Base-by-base conservation (phyloP, 2,888 invertebrate species). In the Thelaira solivaga region DNA sequence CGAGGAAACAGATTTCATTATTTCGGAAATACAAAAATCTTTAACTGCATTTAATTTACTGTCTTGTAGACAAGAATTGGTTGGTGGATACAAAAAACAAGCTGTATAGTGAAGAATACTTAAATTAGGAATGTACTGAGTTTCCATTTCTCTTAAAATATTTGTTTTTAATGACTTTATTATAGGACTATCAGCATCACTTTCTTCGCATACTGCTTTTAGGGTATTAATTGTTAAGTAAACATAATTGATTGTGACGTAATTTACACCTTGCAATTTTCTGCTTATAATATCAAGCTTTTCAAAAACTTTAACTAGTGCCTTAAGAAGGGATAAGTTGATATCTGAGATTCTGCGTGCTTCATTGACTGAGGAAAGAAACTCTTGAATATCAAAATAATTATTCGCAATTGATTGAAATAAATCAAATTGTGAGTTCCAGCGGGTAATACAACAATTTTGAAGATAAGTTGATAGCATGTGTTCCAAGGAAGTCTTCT, bases 221-320 rank as follows among this genome's bases (percentile, higher is more conserved):
- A 76, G 20, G 45, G 49, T 69, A 71, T 71, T 72, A 34, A 76
- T 71, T 11, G 59, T 62, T 57, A 65, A 65, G 36, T 53, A 65
- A 64, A 76, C 65, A 49, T 49, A 57, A 34, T 51, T 62, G 2
- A 72, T 45, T 29, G 72, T 61, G 16, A 72, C 59, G 24, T 72
- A 65, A 43, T 61, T 34, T 13, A 18, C 34, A 39, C 62, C 72
- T 62, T 76, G 72, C 10, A 73, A 57, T 47, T 77, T 73, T 43
- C 34, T 64, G 26, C 59, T 59, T 45, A 69, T 51, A 18, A 45
- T 64, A 34, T 73, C 53, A 43, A 68, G 34, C 4, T 77, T 61
- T 65, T 67, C 61, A 59, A 68, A 77, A 13, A 67, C 24, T 45
- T 59, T 61, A 10, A 67, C 61, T 41, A 77, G 8, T 22, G 36